These are phyloP conservation scores for Dendrolimus punctatus DNA, from an alignment of 1,140 invertebrate species.

Conservation along the genomic window DNA sequence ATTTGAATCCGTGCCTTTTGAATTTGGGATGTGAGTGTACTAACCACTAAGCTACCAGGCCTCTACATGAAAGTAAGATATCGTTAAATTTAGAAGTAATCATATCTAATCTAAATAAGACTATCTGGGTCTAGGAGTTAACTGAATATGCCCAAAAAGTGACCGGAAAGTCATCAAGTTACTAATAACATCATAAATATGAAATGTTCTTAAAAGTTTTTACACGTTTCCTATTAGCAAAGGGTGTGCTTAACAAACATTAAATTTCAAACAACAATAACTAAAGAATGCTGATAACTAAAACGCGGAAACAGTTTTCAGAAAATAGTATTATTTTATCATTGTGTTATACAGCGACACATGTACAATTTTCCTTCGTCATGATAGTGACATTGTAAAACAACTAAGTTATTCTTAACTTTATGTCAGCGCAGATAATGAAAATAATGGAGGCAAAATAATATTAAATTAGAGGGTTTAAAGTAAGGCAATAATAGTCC, in stretches of 20 bases:
- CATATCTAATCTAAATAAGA: too few relatives aligned
- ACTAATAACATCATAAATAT: too few relatives aligned
- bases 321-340: constrained; percentile 34
- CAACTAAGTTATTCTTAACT: constrained; percentile 51
- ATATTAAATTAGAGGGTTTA: constrained; percentile 61
- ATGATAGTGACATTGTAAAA: constrained; percentile 55
- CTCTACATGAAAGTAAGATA: too few relatives aligned
- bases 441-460: constrained; percentile 65
- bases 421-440: constrained; percentile 56
- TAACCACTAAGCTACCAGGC: too few relatives aligned
- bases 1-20: too few relatives aligned
- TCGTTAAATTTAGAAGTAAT: too few relatives aligned
- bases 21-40: too few relatives aligned
- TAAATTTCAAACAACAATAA: neutral
- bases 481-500: constrained; percentile 56
- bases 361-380: constrained; percentile 57
- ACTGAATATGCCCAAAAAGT: too few relatives aligned
- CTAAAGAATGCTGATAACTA: constrained; percentile 5
- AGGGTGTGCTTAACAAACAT: neutral
- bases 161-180: too few relatives aligned
- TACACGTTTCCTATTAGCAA: too few relatives aligned
- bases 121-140: too few relatives aligned
- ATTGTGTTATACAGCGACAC: constrained; percentile 27
- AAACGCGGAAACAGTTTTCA: constrained; percentile 41
- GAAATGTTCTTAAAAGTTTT: too few relatives aligned